Base-by-base conservation (phyloP, 2,888 invertebrate species). In the Scaptomyza reducta region DNA sequence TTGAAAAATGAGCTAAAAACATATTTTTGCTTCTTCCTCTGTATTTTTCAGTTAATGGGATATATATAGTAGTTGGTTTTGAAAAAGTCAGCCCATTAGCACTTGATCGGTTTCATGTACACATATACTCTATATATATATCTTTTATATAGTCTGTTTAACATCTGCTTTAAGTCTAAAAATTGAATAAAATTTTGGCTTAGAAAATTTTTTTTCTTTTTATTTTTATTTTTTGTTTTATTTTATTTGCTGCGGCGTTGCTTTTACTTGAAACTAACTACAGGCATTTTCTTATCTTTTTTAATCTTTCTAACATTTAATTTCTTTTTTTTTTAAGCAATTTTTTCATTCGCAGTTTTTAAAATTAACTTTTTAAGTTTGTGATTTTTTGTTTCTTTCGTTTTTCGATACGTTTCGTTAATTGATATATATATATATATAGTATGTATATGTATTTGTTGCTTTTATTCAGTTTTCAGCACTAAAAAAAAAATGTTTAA, bases 211-310 rank as follows among this genome's bases (percentile, higher is more conserved):
- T 22, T 6, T 54, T 60, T 58, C 45, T 25, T 61, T 40, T 45
- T 54, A 57, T 31, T 55, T 16, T 64, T 9, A 27, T 27, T 27
- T 0, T 27, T 27, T 27, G 6, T 27, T 27, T 27, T 0, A 6
- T 27, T 27, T 27, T 27, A 7, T 63, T 69, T 73, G 61, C 44
- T 59, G 68, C 55, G 64, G 61, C 62, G 31, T 61, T 64, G 10
- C 10, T 31, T 66, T 74, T 77, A 72, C 59, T 81, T 87, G 82
- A 65, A 85, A 81, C 89, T 90, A 90, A 82, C 89, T 89, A 89
- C 88, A 87, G 88, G 86, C 89, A 53, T 69, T 33, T 27, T 49
- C 47, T 42, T 35, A 16, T 42, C 16, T 29, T 61, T 51, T 65
- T 65, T 22, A 22, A 22, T 50, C 18, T 44, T 45, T 58, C 51